These are phyloP conservation scores for Lordiphosa stackelbergi DNA, from an alignment of 1,140 invertebrate species.

Conservation along the genomic window DNA sequence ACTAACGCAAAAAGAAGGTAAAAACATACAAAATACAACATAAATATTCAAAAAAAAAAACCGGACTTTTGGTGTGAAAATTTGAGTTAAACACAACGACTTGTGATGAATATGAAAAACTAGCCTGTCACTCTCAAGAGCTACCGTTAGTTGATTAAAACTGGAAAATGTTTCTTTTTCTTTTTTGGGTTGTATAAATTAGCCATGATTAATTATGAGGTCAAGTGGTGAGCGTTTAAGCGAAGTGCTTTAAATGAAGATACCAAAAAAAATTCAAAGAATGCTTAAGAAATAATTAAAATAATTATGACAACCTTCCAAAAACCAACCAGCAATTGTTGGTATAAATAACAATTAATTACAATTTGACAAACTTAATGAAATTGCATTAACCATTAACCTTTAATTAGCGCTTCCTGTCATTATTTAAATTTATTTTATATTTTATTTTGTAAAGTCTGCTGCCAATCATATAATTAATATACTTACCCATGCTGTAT, in stretches of 20 bases:
- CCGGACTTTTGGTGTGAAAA: conserved; percentile 54
- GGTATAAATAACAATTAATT: conserved; percentile 14
- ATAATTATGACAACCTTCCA: conserved; percentile 15
- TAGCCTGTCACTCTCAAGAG: conserved; percentile 41
- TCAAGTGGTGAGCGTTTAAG: conserved; percentile 29
- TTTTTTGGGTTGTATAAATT: conserved; percentile 33
- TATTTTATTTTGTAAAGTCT: conserved; percentile 47
- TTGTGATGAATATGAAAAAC: conserved; percentile 43
- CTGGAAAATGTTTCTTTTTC: conserved; percentile 26
- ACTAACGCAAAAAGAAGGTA: conserved; percentile 12
- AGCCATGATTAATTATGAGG: conserved; percentile 68
- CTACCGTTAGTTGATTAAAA: conserved; percentile 33
- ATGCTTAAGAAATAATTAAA: conserved; percentile 1
- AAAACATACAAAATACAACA: conserved; percentile 8
- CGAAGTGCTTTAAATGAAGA: conserved; percentile 32
- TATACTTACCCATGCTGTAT: conserved; percentile 39
- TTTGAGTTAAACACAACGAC: conserved; percentile 38
- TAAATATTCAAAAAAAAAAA: conserved; percentile 49
- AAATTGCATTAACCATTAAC: conserved; percentile 38
- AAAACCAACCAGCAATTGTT: conserved; percentile 5
- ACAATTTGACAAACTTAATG: conserved; percentile 46
- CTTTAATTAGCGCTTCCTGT: conserved; percentile 49
- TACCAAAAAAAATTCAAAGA: conserved; percentile 2
- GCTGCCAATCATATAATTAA: conserved; percentile 69
- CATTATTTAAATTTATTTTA: conserved; percentile 20